Conservation (phyloP, 2,113 vertebrate genomes). For the Eubucco bourcierii region DNA sequence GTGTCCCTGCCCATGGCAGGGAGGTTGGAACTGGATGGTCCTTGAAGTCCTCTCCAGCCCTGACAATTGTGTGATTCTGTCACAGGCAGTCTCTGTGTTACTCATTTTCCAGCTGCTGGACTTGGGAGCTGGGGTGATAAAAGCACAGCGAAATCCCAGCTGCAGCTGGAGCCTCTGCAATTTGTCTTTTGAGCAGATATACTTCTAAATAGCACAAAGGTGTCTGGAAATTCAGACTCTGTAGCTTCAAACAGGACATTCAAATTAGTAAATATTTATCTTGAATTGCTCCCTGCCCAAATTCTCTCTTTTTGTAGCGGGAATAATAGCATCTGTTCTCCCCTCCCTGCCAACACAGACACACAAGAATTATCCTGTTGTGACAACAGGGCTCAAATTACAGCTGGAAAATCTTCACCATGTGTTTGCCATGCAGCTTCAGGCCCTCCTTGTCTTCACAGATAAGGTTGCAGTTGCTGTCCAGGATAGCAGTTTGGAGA, state of each 20-base stretch:
- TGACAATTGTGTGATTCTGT: not conserved
- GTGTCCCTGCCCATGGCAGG: too few species aligned
- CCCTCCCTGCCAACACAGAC: not conserved
- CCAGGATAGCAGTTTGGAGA: not conserved
- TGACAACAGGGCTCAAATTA: not conserved
- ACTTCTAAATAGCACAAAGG: constrained; percentile 7
- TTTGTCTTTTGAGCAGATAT: not conserved
- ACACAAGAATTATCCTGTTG: not conserved
- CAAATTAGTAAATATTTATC: constrained; percentile 36
- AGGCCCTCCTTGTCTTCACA: not conserved
- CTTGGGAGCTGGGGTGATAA: not conserved
- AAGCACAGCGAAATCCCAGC: not conserved
- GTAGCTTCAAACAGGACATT: constrained; percentile 5
- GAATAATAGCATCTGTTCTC: not conserved
- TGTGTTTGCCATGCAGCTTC: not conserved
- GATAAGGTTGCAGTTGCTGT: not conserved
- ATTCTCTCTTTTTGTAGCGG: not conserved
- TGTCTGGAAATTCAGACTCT: not conserved
- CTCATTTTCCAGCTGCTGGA: not conserved
- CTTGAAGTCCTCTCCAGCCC: too few species aligned
- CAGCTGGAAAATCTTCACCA: not conserved
- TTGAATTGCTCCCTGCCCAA: not conserved
- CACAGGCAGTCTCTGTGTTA: not conserved
- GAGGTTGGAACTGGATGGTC: too few species aligned
- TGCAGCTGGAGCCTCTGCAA: not conserved